Evolutionary conservation across 2,888 invertebrate genomes (phyloP), one percentile per base, ranked within the genome.

Genomic region (Microdon myrmicae): DNA sequence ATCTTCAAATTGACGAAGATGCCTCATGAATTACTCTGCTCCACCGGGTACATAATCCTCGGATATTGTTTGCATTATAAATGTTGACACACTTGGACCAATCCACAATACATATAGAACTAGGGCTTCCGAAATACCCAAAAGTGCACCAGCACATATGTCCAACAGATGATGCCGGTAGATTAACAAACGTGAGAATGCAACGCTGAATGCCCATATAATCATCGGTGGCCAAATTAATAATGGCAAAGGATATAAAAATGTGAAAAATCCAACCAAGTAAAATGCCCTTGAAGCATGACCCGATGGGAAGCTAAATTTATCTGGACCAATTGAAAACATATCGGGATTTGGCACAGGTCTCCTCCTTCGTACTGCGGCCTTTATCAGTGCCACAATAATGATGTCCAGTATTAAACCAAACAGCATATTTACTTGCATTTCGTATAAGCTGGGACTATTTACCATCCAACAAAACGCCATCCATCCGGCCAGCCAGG

Each of bases 281-380:
- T 90, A 85, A 3, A 89, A 84, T 0, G 93, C 87, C 69, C 97
- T 82, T 16, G 96, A 94, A 1, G 94, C 88, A 78, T 98, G 97
- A 0, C 96, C 96, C 0, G 96, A 97, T 7, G 97, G 98, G 77
- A 98, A 98, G 35, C 85, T 85, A 35, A 88, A 97, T 72, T 93
- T 90, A 78, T 96, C 96, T 0, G 94, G 90, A 0, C 93, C 91
- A 12, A 92, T 81, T 22, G 84, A 84, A 58, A 89, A 79, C 68
- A 88, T 84, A 74, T 92, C 90, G 68, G 86, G 86, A 58, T 82
- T 81, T 9, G 80, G 76, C 73, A 87, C 86, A 0, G 96, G 96
- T 19, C 96, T 83, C 69, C 89, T 83, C 72, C 96, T 82, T 61
- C 94, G 83, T 4, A 88, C 86, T 44, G 85, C 77, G 0, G 94